Base-by-base conservation (phyloP, 2,888 invertebrate species). In the Dryobota labecula region DNA sequence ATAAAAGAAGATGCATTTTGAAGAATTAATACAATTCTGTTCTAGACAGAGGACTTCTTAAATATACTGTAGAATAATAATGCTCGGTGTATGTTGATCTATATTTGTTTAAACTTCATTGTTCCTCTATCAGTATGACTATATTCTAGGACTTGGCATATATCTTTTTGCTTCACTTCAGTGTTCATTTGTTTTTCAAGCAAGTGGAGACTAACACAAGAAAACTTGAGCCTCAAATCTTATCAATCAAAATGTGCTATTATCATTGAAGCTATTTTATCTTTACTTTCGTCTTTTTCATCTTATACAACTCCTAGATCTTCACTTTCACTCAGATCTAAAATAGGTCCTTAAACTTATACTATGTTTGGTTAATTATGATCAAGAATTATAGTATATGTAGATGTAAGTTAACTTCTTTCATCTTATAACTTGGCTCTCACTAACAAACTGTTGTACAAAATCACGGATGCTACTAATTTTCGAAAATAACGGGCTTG, bases 401-500 rank as follows among this genome's bases (percentile, higher is more conserved):
- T 0, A 15, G 11, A 57, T 8, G 15, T 54, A 3, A 15, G 15
- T 45, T 15, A 9, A 3, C 1, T 53, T 27, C 18, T 56, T 33
- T 11, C 0, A 24, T 27, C 65, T 54, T 56, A 30, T 57, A 63
- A 36, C 83, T 82, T 83, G 57, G 9, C 61, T 60, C 72, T 7
- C 11, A 11, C 20, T 24, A 56, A 38, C 18, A 7, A 70, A 65
- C 38, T 41, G 66, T 53, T n/a, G 49, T 66, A 78, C 71, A 67
- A 81, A 76, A 67, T 74, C 63, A 62, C 82, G 76, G 73, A 79
- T 73, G 68, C 62, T 15, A 63, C 71, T 79, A 76, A 76, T 79
- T 84, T 76, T 51, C 57, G 1, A 73, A 73, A 82, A 74, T 84
- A 83, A 83, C 84, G 84, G 82, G 27, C 41, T 45, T 57, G 43